Base-by-base conservation (phyloP, 2,113 vertebrate genomes). In the Hemibagrus wyckioides region DNA sequence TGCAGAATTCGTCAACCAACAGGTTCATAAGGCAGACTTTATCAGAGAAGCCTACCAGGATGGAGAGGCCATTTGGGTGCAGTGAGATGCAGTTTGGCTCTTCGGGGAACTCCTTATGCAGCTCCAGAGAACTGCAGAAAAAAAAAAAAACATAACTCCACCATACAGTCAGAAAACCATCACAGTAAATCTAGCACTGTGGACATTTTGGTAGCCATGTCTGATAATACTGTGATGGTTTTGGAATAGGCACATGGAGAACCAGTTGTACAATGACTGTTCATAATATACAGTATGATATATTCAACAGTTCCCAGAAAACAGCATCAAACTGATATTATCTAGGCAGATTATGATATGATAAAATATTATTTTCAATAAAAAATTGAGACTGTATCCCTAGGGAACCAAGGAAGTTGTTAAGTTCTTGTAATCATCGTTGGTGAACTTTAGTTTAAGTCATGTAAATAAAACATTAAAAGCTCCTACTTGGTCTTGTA, bases 31-130 rank as follows among this genome's bases (percentile, higher is more conserved):
- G 94, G 59, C 95, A 92, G 1, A 99, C 94, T 90, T 97, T 98
- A 93, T 97, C 96, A 85, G 96, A 94, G 93, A 99, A 99, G 23
- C 98, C 98, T 90, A 97, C 97, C 85, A 98, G 95, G 80, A 97
- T 88, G 85, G 94, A 98, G 82, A 97, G 93, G 30, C 97, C 98
- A 4, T 94, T 95, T 30, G 98, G 97, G 67, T 99, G 98, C 85
- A 99, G 94, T 77, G 97, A 94, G 56, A 99, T 83, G 1, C 97
- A 92, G 87, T 95, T 92, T 0, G 96, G 97, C 88, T 98, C 96
- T 89, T 98, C 96, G 89, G 94, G 95, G 87, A 97, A 99, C 59
- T 97, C 95, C 89, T 97, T 98, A 85, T 89, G 96, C 39, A 97
- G 93, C 89, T 99, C 97, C 90, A 99, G 86, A 54, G 92, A 92